Evolutionary conservation across 1,140 invertebrate species (phyloP).

Genomic region (Myzus persicae): DNA sequence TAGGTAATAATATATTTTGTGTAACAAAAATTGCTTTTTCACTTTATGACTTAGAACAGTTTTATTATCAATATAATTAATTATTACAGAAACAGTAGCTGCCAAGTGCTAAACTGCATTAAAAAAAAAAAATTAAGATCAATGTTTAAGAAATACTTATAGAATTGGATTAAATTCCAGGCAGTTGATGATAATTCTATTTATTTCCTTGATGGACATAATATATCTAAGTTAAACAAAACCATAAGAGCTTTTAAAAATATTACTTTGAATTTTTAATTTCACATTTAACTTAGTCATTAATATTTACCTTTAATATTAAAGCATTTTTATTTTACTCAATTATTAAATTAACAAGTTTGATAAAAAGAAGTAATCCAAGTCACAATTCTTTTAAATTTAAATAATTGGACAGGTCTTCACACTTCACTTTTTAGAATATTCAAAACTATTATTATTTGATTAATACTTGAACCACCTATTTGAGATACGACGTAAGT

Average conservation of each 20-base stretch:
- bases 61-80: neutral
- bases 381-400: neutral
- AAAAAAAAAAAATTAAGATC: neutral
- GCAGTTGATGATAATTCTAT: neutral
- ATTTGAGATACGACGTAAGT: too few species aligned
- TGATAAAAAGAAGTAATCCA: neutral
- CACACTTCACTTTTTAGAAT: neutral
- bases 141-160: neutral
- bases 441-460: neutral
- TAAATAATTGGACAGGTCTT: neutral
- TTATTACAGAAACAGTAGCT: neutral
- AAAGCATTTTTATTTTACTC: neutral
- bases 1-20: neutral
- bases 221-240: neutral
- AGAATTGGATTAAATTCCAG: neutral
- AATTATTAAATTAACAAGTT: neutral
- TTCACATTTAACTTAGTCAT: neutral
- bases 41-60: neutral
- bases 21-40: neutral
- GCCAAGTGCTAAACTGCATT: neutral
- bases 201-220: neutral
- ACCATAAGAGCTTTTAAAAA: neutral
- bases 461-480: too few species aligned
- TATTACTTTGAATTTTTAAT: neutral
- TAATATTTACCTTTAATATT: neutral